Conservation (phyloP, 2,113 vertebrate species). For the Syrrhaptes paradoxus region DNA sequence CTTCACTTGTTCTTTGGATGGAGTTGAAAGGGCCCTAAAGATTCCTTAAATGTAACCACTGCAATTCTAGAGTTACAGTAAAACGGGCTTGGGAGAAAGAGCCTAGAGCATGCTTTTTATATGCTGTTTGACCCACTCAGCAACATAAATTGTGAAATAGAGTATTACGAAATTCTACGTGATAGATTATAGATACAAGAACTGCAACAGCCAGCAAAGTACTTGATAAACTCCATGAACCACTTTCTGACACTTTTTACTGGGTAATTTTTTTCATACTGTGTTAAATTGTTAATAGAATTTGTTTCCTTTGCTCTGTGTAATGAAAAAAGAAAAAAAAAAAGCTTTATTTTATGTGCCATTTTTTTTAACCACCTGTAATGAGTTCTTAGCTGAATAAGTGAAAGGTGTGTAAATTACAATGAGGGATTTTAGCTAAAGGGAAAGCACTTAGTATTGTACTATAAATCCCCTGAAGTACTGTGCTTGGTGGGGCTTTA, state of each 20-base stretch:
- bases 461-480: conserved; percentile 37
- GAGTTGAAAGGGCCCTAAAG: conserved; percentile 79
- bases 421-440: conserved; percentile 17
- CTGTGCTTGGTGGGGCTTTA: conserved; percentile 39
- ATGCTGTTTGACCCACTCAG: conserved; percentile 65
- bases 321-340: conserved; percentile 5
- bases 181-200: conserved; percentile 59
- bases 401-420: conserved; percentile 29
- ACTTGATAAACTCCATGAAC: conserved; percentile 52
- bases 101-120: conserved; percentile 68
- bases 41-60: conserved; percentile 76
- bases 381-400: conserved; percentile 30
- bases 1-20: conserved; percentile 81
- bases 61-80: conserved; percentile 79
- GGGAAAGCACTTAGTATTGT: conserved; percentile 22
- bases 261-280: conserved; percentile 57
- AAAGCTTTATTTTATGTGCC: background rate
- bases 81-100: conserved; percentile 65
- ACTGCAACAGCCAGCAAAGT: conserved; percentile 53
- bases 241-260: conserved; percentile 67
- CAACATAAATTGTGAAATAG: conserved; percentile 53
- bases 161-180: conserved; percentile 52
- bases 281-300: conserved; percentile 70
- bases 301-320: conserved; percentile 62
- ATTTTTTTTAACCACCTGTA: conserved; percentile 61